phyloP scores from a whole-genome alignment of 1,140 invertebrate species.

The Drosophila ohnishii region DNA sequence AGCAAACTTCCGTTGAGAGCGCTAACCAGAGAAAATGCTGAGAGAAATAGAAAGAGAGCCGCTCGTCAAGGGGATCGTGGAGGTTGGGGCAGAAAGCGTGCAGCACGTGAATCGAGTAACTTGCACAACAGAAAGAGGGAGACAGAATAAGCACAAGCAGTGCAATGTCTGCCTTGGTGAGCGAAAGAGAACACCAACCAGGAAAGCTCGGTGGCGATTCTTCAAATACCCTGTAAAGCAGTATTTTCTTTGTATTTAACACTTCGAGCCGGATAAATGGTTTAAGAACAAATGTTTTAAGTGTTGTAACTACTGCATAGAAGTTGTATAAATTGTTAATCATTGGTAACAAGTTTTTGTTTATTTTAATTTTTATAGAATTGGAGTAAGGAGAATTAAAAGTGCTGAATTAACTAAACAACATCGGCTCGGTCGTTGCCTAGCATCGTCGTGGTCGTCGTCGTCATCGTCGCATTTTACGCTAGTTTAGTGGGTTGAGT shows the following conservation, averaged over 20 bases:
- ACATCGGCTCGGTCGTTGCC: slow-evolving; percentile 31
- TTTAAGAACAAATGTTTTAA: no score
- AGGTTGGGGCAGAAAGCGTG: slow-evolving; percentile 47
- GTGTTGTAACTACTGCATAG: no score
- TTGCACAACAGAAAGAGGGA: slow-evolving; percentile 4
- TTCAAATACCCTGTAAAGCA: background rate
- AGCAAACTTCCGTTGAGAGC: slow-evolving; percentile 43
- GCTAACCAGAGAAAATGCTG: slow-evolving; percentile 12
- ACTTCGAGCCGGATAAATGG: accelerated
- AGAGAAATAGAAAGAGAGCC: slow-evolving; percentile 30
- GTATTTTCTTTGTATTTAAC: background rate
- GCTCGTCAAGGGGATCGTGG: slow-evolving; percentile 35
- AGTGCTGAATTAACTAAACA: background rate
- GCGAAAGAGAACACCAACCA: slow-evolving; percentile 25
- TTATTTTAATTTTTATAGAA: background rate
- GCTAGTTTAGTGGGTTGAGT: slow-evolving; percentile 81
- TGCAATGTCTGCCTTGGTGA: slow-evolving; percentile 33
- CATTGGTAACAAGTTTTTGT: background rate
- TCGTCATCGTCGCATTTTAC: slow-evolving; percentile 54
- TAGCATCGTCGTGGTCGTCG: slow-evolving; percentile 24
- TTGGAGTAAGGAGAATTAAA: background rate
- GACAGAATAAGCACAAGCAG: background rate
- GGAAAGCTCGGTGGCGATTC: background rate
- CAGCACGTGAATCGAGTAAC: slow-evolving; percentile 49
- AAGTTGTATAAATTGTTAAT: background rate